A percentile compares a stretch with the other conserved stretches of the same genome.
phyloP scores from a whole-genome alignment of 2,113 vertebrate genomes.

The Aix galericulata region DNA sequence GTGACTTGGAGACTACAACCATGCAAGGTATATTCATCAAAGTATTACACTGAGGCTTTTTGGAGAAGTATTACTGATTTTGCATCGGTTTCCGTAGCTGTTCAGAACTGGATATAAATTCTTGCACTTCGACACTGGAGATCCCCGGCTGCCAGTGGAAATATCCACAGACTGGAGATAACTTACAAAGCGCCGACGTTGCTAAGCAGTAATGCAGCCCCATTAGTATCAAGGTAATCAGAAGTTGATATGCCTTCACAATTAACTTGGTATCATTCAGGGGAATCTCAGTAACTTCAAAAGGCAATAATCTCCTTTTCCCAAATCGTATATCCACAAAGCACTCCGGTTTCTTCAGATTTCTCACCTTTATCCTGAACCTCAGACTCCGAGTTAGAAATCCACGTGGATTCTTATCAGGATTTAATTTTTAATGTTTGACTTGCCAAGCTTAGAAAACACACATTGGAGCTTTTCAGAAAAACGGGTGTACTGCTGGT shows the following conservation, averaged over 20 bases:
- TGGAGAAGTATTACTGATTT: background rate
- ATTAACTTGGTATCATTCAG: background rate
- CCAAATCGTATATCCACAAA: background rate
- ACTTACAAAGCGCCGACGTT: background rate
- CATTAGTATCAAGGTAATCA: background rate
- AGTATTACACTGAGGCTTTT: background rate
- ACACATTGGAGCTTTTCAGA: background rate
- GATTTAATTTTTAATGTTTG: constrained; percentile 11
- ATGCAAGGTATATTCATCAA: background rate
- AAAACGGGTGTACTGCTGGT: background rate
- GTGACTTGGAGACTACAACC: background rate
- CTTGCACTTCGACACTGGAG: background rate
- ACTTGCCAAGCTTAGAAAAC: constrained; percentile 27
- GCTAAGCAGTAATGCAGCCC: background rate
- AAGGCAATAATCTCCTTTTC: background rate
- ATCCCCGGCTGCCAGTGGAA: background rate
- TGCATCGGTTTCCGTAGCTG: background rate
- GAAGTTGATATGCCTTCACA: background rate
- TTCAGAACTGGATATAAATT: background rate
- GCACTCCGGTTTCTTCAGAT: background rate
- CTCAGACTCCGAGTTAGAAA: constrained; percentile 40
- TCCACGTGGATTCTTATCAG: constrained; percentile 27
- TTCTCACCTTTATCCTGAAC: constrained; percentile 42
- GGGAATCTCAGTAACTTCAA: background rate
- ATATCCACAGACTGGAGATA: background rate